phyloP scores from a whole-genome alignment of 2,113 vertebrate genomes.

The Spilogale gracilis region DNA sequence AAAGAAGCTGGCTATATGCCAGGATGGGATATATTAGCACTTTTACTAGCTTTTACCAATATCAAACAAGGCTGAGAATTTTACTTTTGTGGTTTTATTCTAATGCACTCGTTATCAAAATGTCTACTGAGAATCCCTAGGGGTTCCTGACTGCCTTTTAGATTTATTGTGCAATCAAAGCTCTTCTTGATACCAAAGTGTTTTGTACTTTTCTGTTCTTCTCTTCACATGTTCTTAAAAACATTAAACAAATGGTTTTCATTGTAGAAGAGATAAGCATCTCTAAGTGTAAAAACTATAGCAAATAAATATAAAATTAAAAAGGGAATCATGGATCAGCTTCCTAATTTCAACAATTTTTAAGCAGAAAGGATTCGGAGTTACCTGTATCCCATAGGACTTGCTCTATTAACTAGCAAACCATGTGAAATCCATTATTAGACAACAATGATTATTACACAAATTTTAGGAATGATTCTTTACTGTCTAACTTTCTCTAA shows the following conservation, averaged over 20 bases:
- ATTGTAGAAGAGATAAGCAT: not conserved
- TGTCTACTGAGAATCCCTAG: not conserved
- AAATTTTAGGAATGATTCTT: not conserved
- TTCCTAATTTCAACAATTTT: not conserved
- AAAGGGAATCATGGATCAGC: not conserved
- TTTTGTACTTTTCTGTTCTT: not conserved
- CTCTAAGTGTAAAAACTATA: not conserved
- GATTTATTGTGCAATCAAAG: not conserved
- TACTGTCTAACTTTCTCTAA: not conserved
- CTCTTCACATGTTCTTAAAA: not conserved
- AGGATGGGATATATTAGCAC: not conserved
- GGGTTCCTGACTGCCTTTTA: not conserved
- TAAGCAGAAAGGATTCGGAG: not conserved
- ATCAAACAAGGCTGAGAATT: not conserved
- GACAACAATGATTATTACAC: not conserved
- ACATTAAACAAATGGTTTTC: not conserved
- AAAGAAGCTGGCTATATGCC: not conserved
- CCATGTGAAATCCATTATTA: not conserved
- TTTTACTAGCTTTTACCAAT: not conserved
- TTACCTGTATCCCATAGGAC: rapidly evolving
- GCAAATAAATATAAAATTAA: not conserved
- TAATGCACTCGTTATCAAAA: not conserved
- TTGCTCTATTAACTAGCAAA: not conserved
- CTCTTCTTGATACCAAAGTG: not conserved
- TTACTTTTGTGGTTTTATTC: not conserved